A percentile compares a stretch with the other conserved stretches of the same genome.
These are phyloP conservation scores for Daubentonia madagascariensis DNA, from an alignment of 2,113 vertebrate species.

Conservation along the genomic window DNA sequence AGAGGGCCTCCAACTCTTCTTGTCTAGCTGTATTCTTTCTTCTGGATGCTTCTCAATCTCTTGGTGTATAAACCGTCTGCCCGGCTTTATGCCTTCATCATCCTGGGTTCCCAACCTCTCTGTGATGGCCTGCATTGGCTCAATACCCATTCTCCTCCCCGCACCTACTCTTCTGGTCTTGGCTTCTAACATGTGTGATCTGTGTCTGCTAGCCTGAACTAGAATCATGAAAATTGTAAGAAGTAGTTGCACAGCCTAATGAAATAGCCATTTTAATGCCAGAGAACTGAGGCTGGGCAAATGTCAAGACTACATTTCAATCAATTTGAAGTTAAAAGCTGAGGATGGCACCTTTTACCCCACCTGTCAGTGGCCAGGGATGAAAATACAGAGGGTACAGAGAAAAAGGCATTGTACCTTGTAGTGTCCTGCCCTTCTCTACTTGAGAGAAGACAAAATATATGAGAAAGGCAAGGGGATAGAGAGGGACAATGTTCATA, in stretches of 20 bases:
- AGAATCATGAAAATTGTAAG: background rate
- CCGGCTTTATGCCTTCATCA: background rate
- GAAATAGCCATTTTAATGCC: background rate
- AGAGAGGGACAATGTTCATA: background rate
- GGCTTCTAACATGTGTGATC: background rate
- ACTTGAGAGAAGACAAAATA: background rate
- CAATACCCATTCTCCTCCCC: background rate
- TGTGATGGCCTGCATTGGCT: background rate
- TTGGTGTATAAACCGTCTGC: background rate
- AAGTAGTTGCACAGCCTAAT: background rate
- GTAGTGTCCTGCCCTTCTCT: background rate
- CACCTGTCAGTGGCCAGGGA: background rate
- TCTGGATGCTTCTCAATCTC: background rate
- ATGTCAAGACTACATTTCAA: background rate
- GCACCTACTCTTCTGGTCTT: background rate
- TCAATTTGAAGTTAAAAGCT: background rate
- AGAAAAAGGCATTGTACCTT: background rate
- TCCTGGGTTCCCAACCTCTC: background rate
- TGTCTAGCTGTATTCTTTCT: background rate
- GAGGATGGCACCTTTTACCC: background rate
- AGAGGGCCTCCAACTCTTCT: background rate
- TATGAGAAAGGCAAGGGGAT: background rate
- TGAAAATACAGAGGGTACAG: background rate
- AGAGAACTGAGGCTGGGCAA: background rate
- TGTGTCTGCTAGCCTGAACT: background rate